These are phyloP conservation scores for Clistopyga incitator DNA, from an alignment of 2,888 invertebrate genomes.

Conservation along the genomic window DNA sequence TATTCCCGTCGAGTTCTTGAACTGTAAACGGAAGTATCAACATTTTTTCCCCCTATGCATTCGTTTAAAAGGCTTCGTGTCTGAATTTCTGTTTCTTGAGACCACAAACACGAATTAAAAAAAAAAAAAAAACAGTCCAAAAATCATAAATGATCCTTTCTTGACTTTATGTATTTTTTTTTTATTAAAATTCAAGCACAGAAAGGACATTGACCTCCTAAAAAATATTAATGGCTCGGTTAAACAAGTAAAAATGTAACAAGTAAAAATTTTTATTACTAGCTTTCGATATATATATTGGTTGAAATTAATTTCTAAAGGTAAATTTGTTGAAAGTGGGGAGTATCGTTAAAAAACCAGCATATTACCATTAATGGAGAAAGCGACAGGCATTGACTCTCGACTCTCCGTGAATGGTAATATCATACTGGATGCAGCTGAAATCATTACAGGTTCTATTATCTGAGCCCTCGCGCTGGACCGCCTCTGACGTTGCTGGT, in stretches of 20 bases:
- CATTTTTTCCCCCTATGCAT: not conserved
- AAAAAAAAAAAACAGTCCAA: too few species aligned
- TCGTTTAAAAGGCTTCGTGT: not conserved
- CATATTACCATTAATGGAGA: not conserved
- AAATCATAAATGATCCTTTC: not conserved
- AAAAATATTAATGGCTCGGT: too few species aligned
- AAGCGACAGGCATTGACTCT: slow-evolving; percentile 63
- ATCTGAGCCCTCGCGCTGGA: slow-evolving; percentile 81
- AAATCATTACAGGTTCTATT: slow-evolving; percentile 83
- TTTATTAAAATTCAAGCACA: too few species aligned
- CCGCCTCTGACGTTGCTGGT: slow-evolving; percentile 82
- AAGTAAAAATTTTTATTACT: too few species aligned
- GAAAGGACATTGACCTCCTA: too few species aligned
- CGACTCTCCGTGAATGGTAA: slow-evolving; percentile 76
- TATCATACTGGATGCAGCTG: slow-evolving; percentile 82
- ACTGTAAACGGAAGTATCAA: slow-evolving; percentile 7
- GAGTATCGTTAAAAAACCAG: too few species aligned
- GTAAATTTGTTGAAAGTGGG: too few species aligned
- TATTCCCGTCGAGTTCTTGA: not conserved
- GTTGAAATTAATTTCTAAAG: too few species aligned
- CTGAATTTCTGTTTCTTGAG: not conserved
- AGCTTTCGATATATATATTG: too few species aligned
- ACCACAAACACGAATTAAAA: not conserved
- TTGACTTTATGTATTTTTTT: too few species aligned
- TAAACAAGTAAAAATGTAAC: too few species aligned